Evolutionary conservation across 2,888 invertebrate genomes (phyloP).

Genomic region (Elmis aenea): DNA sequence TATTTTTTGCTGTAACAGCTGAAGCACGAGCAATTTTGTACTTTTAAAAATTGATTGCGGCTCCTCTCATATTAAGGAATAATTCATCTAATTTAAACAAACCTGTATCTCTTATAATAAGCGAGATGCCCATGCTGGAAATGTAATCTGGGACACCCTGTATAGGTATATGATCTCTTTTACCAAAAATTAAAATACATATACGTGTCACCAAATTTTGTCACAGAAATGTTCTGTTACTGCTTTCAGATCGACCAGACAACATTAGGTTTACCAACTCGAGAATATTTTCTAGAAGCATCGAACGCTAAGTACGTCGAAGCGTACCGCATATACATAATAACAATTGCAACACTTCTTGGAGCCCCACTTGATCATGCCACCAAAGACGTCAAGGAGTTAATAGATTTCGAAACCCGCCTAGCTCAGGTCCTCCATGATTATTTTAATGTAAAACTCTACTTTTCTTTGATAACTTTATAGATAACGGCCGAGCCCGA

Average conservation of each 20-base stretch:
- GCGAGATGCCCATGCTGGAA: too few species aligned
- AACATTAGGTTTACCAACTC: constrained; percentile 68
- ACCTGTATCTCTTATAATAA: too few species aligned
- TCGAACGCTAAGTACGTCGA: constrained; percentile 61
- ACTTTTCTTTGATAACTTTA: constrained; percentile 1
- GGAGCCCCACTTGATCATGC: constrained; percentile 65
- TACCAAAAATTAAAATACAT: too few species aligned
- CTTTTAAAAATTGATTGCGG: too few species aligned
- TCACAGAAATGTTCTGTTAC: constrained; percentile 8
- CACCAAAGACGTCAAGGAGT: constrained; percentile 59
- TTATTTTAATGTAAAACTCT: constrained; percentile 3
- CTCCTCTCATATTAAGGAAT: too few species aligned
- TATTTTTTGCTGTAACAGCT: too few species aligned
- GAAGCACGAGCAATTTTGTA: too few species aligned
- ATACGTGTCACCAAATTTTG: too few species aligned
- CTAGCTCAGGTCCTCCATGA: constrained; percentile 53
- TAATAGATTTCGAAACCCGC: constrained; percentile 75
- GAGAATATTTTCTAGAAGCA: constrained; percentile 70
- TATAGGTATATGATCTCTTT: too few species aligned
- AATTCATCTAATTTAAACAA: too few species aligned
- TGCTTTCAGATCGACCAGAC: constrained; percentile 78
- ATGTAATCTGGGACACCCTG: too few species aligned
- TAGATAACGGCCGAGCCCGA: constrained; percentile 73
- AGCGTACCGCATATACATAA: constrained; percentile 77
- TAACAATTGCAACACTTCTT: constrained; percentile 65